Evolutionary conservation across 2,888 invertebrate species (phyloP).

Genomic region (Dugesia japonica): DNA sequence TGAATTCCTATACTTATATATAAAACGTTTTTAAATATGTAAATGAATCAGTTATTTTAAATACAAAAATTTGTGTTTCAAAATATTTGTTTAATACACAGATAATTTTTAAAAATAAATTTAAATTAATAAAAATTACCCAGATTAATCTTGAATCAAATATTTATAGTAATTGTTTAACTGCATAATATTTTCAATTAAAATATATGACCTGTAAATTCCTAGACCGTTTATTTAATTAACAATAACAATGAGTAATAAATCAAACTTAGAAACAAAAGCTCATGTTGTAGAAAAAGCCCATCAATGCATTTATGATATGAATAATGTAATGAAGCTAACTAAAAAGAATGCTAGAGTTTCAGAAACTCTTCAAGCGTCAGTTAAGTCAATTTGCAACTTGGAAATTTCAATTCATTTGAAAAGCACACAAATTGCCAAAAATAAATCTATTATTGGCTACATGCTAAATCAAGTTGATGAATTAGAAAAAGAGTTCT

Average conservation of each 20-base stretch:
- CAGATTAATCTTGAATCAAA: too few relatives aligned
- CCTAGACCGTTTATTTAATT: too few relatives aligned
- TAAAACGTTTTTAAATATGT: too few relatives aligned
- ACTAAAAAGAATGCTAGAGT: neutral
- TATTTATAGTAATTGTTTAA: too few relatives aligned
- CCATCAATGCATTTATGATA: neutral
- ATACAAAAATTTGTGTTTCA: too few relatives aligned
- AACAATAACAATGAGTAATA: neutral
- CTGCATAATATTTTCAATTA: too few relatives aligned
- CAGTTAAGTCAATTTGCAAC: neutral
- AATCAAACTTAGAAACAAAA: slow-evolving; percentile 11
- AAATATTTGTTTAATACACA: too few relatives aligned
- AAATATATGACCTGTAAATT: too few relatives aligned
- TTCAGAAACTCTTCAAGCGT: neutral
- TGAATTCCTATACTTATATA: too few relatives aligned
- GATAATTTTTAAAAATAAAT: too few relatives aligned
- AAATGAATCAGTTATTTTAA: too few relatives aligned
- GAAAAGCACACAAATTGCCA: neutral
- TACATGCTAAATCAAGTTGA: neutral
- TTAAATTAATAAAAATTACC: too few relatives aligned
- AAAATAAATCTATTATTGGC: neutral
- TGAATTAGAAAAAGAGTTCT: neutral
- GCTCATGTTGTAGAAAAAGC: neutral
- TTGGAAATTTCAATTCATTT: neutral
- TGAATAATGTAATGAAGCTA: neutral